Evolutionary conservation across 2,797 vertebrate species (phyloP).

Genomic region (Trachops cirrhosus): DNA sequence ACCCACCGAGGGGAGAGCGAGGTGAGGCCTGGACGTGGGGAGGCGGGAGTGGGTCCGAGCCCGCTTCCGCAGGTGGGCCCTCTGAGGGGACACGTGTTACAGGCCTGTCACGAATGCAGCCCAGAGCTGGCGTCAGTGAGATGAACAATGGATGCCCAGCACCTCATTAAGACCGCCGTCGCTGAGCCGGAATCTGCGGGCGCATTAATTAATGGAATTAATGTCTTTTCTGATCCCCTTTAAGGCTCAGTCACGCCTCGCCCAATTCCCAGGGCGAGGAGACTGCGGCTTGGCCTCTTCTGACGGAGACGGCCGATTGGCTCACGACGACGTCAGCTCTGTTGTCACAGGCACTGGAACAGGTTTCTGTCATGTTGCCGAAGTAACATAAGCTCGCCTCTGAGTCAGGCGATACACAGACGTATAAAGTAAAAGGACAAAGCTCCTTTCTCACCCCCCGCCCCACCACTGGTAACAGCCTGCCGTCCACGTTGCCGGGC

Average conservation of each 20-base stretch:
- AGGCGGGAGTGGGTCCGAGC: neutral
- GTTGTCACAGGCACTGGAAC: neutral
- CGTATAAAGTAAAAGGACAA: neutral
- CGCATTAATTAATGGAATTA: constrained; percentile 78
- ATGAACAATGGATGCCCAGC: constrained; percentile 74
- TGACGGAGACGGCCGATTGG: neutral
- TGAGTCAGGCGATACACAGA: neutral
- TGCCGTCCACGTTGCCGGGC: neutral
- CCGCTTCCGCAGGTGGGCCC: neutral
- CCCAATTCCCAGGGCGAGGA: neutral
- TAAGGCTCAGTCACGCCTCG: neutral
- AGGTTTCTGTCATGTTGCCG: neutral
- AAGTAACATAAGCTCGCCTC: neutral
- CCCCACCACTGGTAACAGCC: neutral
- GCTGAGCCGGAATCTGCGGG: constrained; percentile 67
- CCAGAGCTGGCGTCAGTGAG: constrained; percentile 70
- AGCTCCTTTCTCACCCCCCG: fast-evolving
- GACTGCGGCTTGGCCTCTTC: neutral
- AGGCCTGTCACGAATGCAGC: constrained; percentile 62
- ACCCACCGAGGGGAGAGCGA: fast-evolving
- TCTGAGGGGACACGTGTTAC: constrained; percentile 66
- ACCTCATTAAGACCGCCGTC: constrained; percentile 78
- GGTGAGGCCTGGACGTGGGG: neutral
- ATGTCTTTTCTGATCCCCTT: constrained; percentile 23
- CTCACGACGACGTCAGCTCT: neutral